A percentile compares a stretch with the other conserved stretches of the same genome.
phyloP scores from a whole-genome alignment of 2,113 vertebrate species.

The Perognathus longimembris region DNA sequence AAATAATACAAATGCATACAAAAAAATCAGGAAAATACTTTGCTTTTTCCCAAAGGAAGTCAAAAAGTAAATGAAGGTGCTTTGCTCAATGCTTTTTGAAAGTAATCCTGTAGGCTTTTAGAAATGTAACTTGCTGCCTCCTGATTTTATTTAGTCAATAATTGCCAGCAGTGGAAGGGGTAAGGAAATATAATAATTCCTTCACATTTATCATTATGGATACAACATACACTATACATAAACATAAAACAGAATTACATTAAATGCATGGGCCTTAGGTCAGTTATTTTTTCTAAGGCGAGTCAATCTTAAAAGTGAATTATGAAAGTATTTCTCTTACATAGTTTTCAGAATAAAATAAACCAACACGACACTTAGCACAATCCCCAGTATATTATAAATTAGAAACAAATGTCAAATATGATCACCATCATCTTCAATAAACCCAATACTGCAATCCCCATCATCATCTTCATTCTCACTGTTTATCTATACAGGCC shows the following conservation, averaged over 20 bases:
- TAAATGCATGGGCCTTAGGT: not conserved
- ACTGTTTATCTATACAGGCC: not conserved
- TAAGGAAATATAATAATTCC: not conserved
- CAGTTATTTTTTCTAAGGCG: not conserved
- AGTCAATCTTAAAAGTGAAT: not conserved
- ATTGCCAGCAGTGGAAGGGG: not conserved
- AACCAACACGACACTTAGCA: not conserved
- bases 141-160: constrained; percentile 37
- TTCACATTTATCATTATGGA: not conserved
- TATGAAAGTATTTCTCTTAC: not conserved
- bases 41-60: constrained; percentile 5
- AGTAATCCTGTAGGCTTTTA: constrained; percentile 4
- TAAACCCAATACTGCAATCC: not conserved
- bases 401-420: not conserved
- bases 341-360: constrained; percentile 20
- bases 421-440: not conserved
- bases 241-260: not conserved
- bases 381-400: not conserved
- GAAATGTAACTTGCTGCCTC: constrained; percentile 11
- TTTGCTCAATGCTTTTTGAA: not conserved
- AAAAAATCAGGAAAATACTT: not conserved
- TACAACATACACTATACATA: not conserved
- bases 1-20: not conserved
- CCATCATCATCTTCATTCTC: not conserved
- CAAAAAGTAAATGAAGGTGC: not conserved